Percentiles rank a stretch among this genome's conserved stretches.
Evolutionary conservation across 1,140 invertebrate genomes (phyloP).

Genomic region (Panulirus ornatus): DNA sequence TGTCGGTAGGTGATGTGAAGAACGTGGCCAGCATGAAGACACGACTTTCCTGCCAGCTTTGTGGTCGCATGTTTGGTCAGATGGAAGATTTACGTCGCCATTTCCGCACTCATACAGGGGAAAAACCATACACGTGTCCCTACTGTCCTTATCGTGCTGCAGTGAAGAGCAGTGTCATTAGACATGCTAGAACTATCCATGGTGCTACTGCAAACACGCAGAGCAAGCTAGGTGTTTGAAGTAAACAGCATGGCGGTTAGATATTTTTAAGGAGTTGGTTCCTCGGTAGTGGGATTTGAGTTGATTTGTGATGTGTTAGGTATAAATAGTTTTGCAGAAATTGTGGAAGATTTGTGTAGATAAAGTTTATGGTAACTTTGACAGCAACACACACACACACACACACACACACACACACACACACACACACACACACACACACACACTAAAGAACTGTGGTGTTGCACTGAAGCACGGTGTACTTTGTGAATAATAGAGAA

Average conservation of each 20-base stretch:
- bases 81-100: conserved; percentile 65
- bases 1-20: conserved; percentile 16
- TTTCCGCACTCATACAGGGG: conserved; percentile 70
- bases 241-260: background rate
- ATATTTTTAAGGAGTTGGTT: background rate
- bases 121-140: conserved; percentile 71
- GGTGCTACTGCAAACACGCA: conserved; percentile 11
- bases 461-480: too few relatives aligned
- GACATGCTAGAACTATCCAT: conserved; percentile 69
- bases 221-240: background rate
- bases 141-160: conserved; percentile 70
- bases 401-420: conserved; percentile 38
- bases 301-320: too few relatives aligned
- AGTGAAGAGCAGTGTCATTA: conserved; percentile 69
- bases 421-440: conserved; percentile 21
- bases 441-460: background rate
- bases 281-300: too few relatives aligned
- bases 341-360: background rate
- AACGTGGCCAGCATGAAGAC: conserved; percentile 15
- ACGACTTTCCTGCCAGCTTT: conserved; percentile 19
- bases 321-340: background rate
- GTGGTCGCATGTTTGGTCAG: conserved; percentile 40
- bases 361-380: background rate
- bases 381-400: background rate
- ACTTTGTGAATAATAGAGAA: too few relatives aligned